Percentiles rank a stretch among this genome's conserved stretches.
phyloP scores from a whole-genome alignment of 2,113 vertebrate genomes.

The Cyanoderma ruficeps region DNA sequence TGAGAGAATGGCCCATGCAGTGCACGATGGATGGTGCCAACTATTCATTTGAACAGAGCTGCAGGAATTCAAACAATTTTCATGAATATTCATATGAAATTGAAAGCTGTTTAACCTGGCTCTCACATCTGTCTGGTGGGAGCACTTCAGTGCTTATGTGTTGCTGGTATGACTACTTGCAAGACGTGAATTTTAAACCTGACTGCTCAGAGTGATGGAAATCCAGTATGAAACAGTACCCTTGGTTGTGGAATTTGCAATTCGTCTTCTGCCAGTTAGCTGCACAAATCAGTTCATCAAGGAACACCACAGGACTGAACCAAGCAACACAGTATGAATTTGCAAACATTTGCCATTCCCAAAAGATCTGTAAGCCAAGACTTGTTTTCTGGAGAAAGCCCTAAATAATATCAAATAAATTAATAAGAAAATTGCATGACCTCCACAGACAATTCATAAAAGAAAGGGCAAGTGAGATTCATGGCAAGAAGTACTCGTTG shows the following conservation, averaged over 20 bases:
- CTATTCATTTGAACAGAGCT: background rate
- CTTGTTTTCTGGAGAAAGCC: background rate
- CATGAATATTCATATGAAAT: slow-evolving; percentile 47
- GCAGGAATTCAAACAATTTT: background rate
- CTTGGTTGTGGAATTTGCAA: slow-evolving; percentile 3
- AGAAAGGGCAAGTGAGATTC: background rate
- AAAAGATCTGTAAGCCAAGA: background rate
- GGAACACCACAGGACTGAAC: background rate
- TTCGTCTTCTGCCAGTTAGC: background rate
- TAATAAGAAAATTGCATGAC: background rate
- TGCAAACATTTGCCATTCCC: background rate
- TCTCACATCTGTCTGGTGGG: slow-evolving; percentile 49
- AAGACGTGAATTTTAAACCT: slow-evolving; percentile 35
- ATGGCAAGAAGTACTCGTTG: background rate
- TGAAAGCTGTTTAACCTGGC: slow-evolving; percentile 44
- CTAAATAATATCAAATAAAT: slow-evolving; percentile 2
- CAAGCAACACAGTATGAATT: background rate
- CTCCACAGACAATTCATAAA: background rate
- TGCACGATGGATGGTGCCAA: background rate
- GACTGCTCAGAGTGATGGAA: slow-evolving; percentile 11
- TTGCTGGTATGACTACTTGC: background rate
- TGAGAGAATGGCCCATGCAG: background rate
- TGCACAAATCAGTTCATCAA: slow-evolving; percentile 14
- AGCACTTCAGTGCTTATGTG: slow-evolving; percentile 15
- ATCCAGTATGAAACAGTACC: background rate